These are phyloP conservation scores for Dioctria linearis DNA, from an alignment of 2,888 invertebrate species.

Conservation along the genomic window DNA sequence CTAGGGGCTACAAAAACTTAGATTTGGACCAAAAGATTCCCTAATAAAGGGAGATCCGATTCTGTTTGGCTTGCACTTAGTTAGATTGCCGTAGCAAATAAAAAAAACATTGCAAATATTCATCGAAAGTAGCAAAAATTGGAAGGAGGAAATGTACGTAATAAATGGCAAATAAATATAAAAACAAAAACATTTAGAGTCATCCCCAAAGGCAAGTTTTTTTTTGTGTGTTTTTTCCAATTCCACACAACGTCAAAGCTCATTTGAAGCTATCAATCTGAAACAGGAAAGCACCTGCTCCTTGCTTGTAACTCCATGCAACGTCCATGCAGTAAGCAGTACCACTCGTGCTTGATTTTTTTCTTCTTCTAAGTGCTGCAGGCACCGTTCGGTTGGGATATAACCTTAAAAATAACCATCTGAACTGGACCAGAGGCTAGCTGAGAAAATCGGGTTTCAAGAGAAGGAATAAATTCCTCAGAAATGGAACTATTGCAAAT, in stretches of 20 bases:
- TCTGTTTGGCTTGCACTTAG: constrained; percentile 41
- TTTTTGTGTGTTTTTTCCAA: neutral
- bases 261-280: neutral
- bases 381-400: neutral
- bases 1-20: constrained; percentile 25
- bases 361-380: neutral
- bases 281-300: constrained; percentile 20
- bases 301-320: neutral
- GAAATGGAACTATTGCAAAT: constrained; percentile 45
- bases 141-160: constrained; percentile 7
- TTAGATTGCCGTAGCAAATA: constrained; percentile 39
- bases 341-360: neutral
- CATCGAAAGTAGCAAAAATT: neutral
- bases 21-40: neutral
- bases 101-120: constrained; percentile 15
- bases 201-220: constrained; percentile 9
- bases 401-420: constrained; percentile 25
- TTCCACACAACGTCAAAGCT: neutral
- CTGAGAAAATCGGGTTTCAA: neutral
- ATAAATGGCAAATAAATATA: constrained; percentile 20
- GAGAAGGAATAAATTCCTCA: constrained; percentile 40
- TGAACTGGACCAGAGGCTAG: constrained; percentile 32
- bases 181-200: constrained; percentile 9
- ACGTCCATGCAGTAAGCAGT: neutral
- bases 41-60: constrained; percentile 28